These are phyloP conservation scores for Pelosia muscerda DNA, from an alignment of 2,888 invertebrate genomes.

Conservation along the genomic window DNA sequence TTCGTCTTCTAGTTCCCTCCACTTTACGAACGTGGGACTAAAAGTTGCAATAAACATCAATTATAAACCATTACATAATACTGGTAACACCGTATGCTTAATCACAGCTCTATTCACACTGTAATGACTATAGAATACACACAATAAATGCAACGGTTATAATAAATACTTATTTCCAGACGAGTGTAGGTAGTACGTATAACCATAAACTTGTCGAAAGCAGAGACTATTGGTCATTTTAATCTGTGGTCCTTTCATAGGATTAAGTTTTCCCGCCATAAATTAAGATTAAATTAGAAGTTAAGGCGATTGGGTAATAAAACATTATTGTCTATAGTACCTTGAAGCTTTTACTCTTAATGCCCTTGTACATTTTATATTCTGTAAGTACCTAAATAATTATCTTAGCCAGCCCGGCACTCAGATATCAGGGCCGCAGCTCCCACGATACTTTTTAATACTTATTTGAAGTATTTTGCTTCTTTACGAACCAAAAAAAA, in stretches of 20 bases:
- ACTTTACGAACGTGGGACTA: neutral
- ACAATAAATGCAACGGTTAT: slow-evolving; percentile 1
- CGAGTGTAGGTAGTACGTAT: too few relatives aligned
- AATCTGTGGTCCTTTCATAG: slow-evolving; percentile 29
- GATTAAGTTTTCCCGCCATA: slow-evolving; percentile 33
- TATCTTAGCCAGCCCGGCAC: too few relatives aligned
- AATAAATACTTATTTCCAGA: too few relatives aligned
- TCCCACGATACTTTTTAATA: too few relatives aligned
- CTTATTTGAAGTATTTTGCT: too few relatives aligned
- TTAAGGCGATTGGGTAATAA: slow-evolving; percentile 27
- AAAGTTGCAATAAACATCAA: neutral
- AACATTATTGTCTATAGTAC: neutral
- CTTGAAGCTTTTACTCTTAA: slow-evolving; percentile 5
- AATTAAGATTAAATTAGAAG: slow-evolving; percentile 40
- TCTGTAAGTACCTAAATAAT: neutral
- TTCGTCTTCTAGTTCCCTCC: neutral
- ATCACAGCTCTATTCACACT: neutral
- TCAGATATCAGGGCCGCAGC: too few relatives aligned
- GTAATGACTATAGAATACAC: neutral
- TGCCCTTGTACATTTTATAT: neutral
- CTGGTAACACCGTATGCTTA: neutral
- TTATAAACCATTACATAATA: slow-evolving; percentile 8
- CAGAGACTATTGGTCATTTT: slow-evolving; percentile 17
- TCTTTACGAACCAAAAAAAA: too few relatives aligned
- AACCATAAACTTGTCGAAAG: slow-evolving; percentile 5